Evolutionary conservation across 2,797 vertebrate genomes (phyloP).

Genomic region (Pangasius mekongensis): DNA sequence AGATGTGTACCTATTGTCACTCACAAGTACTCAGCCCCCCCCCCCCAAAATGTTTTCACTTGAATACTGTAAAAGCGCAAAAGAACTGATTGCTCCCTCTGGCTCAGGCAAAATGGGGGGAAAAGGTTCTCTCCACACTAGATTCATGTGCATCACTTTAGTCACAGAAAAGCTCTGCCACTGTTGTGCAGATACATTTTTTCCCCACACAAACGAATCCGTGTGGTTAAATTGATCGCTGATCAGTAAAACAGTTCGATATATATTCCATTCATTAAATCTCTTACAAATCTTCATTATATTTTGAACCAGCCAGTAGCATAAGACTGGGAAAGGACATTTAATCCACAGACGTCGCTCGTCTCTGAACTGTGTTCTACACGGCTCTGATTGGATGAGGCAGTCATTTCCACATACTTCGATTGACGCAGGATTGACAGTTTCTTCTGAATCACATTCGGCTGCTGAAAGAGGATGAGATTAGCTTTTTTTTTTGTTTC

Average conservation of each 20-base stretch:
- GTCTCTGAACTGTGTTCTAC: conserved; percentile 47
- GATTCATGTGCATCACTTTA: conserved; percentile 73
- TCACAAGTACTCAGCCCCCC: conserved; percentile 71
- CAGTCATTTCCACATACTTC: conserved; percentile 69
- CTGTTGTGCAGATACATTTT: conserved; percentile 64
- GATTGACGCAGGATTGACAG: conserved; percentile 68
- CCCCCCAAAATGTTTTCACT: conserved; percentile 81
- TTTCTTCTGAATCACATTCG: conserved; percentile 62
- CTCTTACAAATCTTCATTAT: conserved; percentile 65
- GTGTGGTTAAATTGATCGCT: conserved; percentile 65
- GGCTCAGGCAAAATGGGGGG: conserved; percentile 69
- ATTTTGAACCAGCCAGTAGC: conserved; percentile 84
- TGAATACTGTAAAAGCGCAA: conserved; percentile 84
- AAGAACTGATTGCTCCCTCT: conserved; percentile 64
- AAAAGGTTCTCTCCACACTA: conserved; percentile 65
- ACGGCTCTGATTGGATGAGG: conserved; percentile 64
- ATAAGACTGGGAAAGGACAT: conserved; percentile 79
- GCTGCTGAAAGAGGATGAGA: conserved; percentile 95
- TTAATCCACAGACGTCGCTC: conserved; percentile 55
- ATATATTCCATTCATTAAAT: conserved; percentile 49
- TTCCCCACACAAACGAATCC: conserved; percentile 72
- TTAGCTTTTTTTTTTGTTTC: conserved; percentile 53
- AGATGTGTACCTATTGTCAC: conserved; percentile 74
- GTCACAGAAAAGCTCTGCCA: conserved; percentile 67
- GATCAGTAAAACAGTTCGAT: conserved; percentile 65